These are phyloP conservation scores for Malthinus flaveolus DNA, from an alignment of 2,888 invertebrate species.

Conservation along the genomic window DNA sequence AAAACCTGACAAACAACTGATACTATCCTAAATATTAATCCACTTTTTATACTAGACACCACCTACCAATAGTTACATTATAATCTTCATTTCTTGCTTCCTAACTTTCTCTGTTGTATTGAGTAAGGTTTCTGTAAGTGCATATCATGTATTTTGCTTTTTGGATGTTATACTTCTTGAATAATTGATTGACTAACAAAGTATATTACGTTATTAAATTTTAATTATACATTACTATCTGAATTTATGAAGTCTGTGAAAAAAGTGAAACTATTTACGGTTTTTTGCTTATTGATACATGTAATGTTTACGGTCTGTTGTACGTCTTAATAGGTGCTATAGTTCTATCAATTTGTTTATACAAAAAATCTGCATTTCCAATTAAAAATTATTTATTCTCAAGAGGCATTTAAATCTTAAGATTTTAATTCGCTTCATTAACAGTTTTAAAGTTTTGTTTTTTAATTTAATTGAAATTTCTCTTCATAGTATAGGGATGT, in stretches of 20 bases:
- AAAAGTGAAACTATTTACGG: constrained; percentile 29
- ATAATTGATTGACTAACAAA: constrained; percentile 10
- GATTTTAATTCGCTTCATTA: no score
- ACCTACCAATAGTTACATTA: constrained; percentile 21
- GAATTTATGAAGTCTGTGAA: constrained; percentile 8
- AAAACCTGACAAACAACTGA: constrained; percentile 17
- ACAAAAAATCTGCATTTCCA: neutral
- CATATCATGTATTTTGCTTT: constrained; percentile 11
- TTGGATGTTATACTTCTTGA: constrained; percentile 4
- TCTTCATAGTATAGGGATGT: no score
- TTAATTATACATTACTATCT: constrained; percentile 22
- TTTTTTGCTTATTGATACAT: constrained; percentile 17
- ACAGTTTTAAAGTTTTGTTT: no score
- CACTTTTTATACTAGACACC: constrained; percentile 25
- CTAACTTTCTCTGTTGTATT: constrained; percentile 29
- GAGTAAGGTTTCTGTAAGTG: constrained; percentile 17
- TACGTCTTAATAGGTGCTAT: neutral
- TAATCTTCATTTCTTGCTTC: constrained; percentile 30
- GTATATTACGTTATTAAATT: constrained; percentile 17
- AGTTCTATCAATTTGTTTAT: no score
- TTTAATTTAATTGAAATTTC: no score
- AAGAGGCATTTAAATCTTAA: no score
- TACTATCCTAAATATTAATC: constrained; percentile 22
- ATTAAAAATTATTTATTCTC: no score
- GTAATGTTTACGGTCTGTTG: constrained; percentile 21